Conservation (phyloP, 2,888 invertebrate species). For the Metopia argyrocephala region DNA sequence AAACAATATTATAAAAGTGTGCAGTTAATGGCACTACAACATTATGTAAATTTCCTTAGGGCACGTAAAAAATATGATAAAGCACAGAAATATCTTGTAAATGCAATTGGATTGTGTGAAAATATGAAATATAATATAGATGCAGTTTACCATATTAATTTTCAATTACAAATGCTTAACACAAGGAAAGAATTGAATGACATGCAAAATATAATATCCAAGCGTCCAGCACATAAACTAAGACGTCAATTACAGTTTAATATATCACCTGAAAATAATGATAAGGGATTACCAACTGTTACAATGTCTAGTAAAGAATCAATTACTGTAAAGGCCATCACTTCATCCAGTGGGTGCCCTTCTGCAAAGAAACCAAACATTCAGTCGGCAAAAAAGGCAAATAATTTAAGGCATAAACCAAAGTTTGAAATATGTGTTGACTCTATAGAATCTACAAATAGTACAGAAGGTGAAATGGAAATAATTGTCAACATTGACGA, state of each 20-base stretch:
- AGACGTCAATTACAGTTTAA: conserved; percentile 70
- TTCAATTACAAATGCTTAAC: conserved; percentile 68
- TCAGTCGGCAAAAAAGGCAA: conserved; percentile 13
- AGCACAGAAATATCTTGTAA: conserved; percentile 66
- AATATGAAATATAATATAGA: conserved; percentile 63
- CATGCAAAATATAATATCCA: not conserved
- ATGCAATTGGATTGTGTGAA: conserved; percentile 64
- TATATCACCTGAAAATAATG: conserved; percentile 66
- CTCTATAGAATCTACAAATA: conserved; percentile 19
- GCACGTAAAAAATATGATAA: conserved; percentile 65
- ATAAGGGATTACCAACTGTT: not conserved
- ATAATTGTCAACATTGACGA: not conserved
- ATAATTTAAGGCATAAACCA: conserved; percentile 12
- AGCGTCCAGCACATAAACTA: conserved; percentile 11
- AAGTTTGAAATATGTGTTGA: conserved; percentile 59
- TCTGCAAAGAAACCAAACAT: conserved; percentile 31
- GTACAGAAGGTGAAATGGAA: not conserved
- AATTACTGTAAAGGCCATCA: not conserved
- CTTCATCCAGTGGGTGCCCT: not conserved
- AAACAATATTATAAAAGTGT: conserved; percentile 65
- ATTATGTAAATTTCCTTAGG: conserved; percentile 73
- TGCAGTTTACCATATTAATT: conserved; percentile 69
- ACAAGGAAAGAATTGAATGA: conserved; percentile 62
- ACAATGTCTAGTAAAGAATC: conserved; percentile 12
- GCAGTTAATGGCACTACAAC: conserved; percentile 68